Evolutionary conservation across 1,140 invertebrate genomes (phyloP).

Genomic region (Varroa destructor): DNA sequence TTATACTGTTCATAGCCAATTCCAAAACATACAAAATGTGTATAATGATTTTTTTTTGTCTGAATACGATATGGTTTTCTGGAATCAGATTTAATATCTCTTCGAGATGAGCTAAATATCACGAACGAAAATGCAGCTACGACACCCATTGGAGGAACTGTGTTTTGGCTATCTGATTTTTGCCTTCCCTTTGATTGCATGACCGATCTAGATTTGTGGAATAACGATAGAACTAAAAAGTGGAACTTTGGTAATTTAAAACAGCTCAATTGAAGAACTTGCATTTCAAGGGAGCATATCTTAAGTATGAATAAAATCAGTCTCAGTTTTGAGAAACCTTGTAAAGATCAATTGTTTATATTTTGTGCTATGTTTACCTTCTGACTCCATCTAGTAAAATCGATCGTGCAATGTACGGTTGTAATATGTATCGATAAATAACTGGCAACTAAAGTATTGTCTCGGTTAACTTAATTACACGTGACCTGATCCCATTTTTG

Average conservation of each 20-base stretch:
- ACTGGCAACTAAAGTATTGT: too few species aligned
- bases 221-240: constrained; percentile 29
- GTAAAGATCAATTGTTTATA: too few species aligned
- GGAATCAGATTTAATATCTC: constrained; percentile 40
- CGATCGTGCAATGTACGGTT: too few species aligned
- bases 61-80: constrained; percentile 39
- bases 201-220: constrained; percentile 26
- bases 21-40: background rate
- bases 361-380: too few species aligned
- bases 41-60: background rate
- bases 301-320: too few species aligned
- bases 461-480: too few species aligned
- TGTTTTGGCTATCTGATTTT: constrained; percentile 40
- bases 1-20: background rate
- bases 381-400: too few species aligned
- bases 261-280: too few species aligned
- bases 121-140: constrained; percentile 41
- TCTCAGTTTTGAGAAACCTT: too few species aligned
- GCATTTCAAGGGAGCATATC: too few species aligned
- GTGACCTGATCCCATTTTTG: constrained; percentile 28
- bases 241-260: too few species aligned
- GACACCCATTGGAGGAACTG: constrained; percentile 39
- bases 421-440: too few species aligned
- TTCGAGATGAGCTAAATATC: constrained; percentile 41
- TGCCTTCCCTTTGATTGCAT: constrained; percentile 38